phyloP scores from a whole-genome alignment of 2,113 vertebrate genomes.

The Microtus oregoni region DNA sequence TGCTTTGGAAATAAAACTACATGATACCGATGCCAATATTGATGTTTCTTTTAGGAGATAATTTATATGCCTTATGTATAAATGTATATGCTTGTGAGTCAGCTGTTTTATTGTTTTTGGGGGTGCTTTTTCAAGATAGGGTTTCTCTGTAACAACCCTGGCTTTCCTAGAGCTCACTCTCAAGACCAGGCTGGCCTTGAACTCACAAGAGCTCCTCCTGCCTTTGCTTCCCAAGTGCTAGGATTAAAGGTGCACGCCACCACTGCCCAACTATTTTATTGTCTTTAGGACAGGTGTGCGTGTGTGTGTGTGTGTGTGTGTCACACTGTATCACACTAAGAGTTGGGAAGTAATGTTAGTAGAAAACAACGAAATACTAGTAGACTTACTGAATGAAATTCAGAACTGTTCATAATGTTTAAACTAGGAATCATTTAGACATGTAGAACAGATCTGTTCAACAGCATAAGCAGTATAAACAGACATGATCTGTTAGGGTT shows the following conservation, averaged over 20 bases:
- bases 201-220: too few species aligned
- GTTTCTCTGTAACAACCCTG: too few species aligned
- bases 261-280: too few species aligned
- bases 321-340: not conserved
- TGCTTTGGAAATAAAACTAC: slow-evolving; percentile 6
- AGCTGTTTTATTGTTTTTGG: not conserved
- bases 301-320: too few species aligned
- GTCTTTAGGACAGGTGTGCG: too few species aligned
- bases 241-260: too few species aligned
- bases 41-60: slow-evolving; percentile 45
- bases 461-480: not conserved
- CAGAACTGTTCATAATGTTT: not conserved
- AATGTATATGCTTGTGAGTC: not conserved
- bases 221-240: too few species aligned
- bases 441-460: slow-evolving; percentile 29
- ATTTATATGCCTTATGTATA: not conserved
- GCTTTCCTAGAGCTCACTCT: too few species aligned
- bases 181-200: too few species aligned
- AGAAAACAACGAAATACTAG: slow-evolving; percentile 26
- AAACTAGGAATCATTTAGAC: slow-evolving; percentile 38
- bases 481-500: not conserved
- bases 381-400: slow-evolving; percentile 11
- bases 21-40: slow-evolving; percentile 8
- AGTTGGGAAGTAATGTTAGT: slow-evolving; percentile 18
- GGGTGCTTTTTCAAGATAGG: too few species aligned